These are phyloP conservation scores for Schmidtea mediterranea DNA, from an alignment of 1,140 invertebrate genomes.

Conservation along the genomic window DNA sequence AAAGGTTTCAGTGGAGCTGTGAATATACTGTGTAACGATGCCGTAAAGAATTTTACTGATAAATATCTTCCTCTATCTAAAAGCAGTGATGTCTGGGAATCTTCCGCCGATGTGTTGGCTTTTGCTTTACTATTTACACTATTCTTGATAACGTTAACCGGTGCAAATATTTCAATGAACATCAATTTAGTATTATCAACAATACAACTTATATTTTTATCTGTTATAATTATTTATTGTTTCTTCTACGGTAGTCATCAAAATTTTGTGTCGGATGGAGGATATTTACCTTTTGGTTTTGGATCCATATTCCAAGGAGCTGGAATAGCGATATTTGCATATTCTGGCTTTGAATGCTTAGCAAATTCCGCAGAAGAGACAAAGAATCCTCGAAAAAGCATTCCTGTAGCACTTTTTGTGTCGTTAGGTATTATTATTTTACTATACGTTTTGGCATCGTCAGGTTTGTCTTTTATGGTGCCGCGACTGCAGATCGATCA, in stretches of 20 bases:
- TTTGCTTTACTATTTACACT: slow-evolving; percentile 27
- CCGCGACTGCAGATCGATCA: slow-evolving; percentile 32
- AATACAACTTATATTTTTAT: slow-evolving; percentile 26
- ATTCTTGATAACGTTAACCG: slow-evolving; percentile 31
- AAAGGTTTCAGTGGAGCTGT: slow-evolving; percentile 10
- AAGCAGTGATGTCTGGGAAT: slow-evolving; percentile 16
- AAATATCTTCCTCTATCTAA: slow-evolving; percentile 12
- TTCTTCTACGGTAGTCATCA: slow-evolving; percentile 10
- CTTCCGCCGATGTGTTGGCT: slow-evolving; percentile 50
- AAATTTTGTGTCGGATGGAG: slow-evolving; percentile 11
- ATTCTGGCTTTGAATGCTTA: slow-evolving; percentile 31
- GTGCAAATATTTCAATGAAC: slow-evolving; percentile 41
- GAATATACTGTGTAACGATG: slow-evolving; percentile 6
- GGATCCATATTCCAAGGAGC: slow-evolving; percentile 14
- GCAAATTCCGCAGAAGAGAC: slow-evolving; percentile 65
- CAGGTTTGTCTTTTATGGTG: slow-evolving; percentile 54
- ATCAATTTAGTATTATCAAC: slow-evolving; percentile 52
- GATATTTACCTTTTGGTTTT: slow-evolving; percentile 16
- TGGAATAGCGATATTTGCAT: slow-evolving; percentile 17
- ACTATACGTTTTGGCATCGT: slow-evolving; percentile 49
- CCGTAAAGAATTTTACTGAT: slow-evolving; percentile 7
- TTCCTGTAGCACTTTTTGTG: slow-evolving; percentile 47
- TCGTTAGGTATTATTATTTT: slow-evolving; percentile 49
- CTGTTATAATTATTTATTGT: slow-evolving; percentile 33
- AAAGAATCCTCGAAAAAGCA: slow-evolving; percentile 43